These are phyloP conservation scores for Aramus guarauna DNA, from an alignment of 2,113 vertebrate genomes.

Conservation along the genomic window DNA sequence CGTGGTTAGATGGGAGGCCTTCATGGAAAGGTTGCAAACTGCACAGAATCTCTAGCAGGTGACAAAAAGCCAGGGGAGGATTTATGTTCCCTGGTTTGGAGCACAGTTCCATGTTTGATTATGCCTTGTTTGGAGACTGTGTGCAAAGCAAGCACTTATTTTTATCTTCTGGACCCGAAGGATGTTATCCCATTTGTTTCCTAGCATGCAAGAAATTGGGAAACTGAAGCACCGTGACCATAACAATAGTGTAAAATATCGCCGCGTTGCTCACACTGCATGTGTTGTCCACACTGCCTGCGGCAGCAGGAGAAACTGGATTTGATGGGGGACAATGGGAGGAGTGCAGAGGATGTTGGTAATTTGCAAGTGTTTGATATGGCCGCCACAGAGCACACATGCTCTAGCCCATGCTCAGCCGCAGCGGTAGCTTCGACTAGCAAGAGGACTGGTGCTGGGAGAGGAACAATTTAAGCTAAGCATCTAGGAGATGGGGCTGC, in stretches of 20 bases:
- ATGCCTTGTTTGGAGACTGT: not conserved
- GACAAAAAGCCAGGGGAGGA: not conserved
- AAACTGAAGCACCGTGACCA: not conserved
- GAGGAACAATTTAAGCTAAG: not conserved
- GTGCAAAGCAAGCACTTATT: not conserved
- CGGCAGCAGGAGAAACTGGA: not conserved
- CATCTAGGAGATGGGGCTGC: not conserved
- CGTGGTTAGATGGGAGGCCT: not conserved
- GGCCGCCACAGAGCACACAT: rapidly evolving
- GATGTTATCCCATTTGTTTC: not conserved
- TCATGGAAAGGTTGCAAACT: not conserved
- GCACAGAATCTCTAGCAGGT: not conserved
- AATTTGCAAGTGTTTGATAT: not conserved
- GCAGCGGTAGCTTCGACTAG: rapidly evolving
- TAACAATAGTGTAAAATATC: not conserved
- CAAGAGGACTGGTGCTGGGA: not conserved
- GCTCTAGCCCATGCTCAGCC: not conserved
- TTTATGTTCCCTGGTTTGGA: not conserved
- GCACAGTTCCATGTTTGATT: not conserved
- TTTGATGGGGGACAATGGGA: not conserved
- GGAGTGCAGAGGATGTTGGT: not conserved
- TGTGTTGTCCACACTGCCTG: not conserved
- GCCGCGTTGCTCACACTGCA: too few relatives aligned
- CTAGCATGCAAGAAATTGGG: not conserved
- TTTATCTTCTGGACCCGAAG: not conserved